phyloP scores from a whole-genome alignment of 1,140 invertebrate species.

The Asobara japonica region DNA sequence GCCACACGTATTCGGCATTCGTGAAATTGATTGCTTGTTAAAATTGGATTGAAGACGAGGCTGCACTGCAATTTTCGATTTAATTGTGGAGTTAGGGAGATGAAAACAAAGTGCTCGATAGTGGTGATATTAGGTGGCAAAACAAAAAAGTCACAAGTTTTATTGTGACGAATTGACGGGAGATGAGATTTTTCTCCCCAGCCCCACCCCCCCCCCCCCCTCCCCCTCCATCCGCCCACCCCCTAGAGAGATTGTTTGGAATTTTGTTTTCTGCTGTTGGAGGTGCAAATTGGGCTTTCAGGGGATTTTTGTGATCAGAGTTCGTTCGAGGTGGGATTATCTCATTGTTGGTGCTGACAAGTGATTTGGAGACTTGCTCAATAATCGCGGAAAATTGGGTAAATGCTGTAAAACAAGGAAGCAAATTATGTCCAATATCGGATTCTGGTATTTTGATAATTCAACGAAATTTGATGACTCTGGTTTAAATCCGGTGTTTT shows the following conservation, averaged over 20 bases:
- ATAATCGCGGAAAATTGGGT: too few species aligned
- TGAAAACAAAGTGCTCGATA: background rate
- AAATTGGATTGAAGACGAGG: slow-evolving; percentile 5
- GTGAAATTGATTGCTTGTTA: slow-evolving; percentile 14
- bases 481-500: too few species aligned
- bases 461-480: too few species aligned
- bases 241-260: too few species aligned
- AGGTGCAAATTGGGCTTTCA: background rate
- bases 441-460: too few species aligned
- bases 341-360: background rate
- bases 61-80: background rate
- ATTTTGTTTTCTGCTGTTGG: background rate
- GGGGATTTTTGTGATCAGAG: background rate
- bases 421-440: too few species aligned
- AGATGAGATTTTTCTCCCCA: background rate
- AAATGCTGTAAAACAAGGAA: too few species aligned
- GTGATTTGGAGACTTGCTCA: background rate
- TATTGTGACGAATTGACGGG: background rate
- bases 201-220: too few species aligned
- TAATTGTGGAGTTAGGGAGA: slow-evolving; percentile 4
- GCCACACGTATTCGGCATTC: slow-evolving; percentile 12
- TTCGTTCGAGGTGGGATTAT: background rate
- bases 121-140: background rate
- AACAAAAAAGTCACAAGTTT: background rate
- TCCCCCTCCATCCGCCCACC: too few species aligned